Evolutionary conservation across 2,113 vertebrate species (phyloP).

Genomic region (Callipepla californica): DNA sequence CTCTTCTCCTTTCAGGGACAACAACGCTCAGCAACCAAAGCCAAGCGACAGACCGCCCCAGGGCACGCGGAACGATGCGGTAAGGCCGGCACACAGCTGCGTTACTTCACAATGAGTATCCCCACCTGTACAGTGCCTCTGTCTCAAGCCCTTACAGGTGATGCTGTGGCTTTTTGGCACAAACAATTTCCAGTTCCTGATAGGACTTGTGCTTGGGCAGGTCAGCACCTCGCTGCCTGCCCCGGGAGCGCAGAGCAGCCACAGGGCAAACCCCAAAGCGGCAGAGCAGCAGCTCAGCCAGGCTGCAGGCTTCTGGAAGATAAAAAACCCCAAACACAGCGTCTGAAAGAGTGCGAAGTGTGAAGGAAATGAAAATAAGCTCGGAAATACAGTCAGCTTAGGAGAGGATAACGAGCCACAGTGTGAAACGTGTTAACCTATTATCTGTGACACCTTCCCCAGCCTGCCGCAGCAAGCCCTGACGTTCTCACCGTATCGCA

Average conservation of each 20-base stretch:
- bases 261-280: background rate
- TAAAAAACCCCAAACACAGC: background rate
- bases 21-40: constrained; percentile 27
- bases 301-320: background rate
- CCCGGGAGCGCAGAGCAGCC: background rate
- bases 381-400: background rate
- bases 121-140: background rate
- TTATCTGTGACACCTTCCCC: background rate
- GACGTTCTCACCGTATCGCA: constrained; percentile 44
- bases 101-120: background rate
- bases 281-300: background rate
- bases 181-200: background rate
- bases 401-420: background rate
- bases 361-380: background rate
- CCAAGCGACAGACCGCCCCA: background rate
- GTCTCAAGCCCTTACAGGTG: rapidly evolving
- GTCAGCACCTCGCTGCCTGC: background rate
- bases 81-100: background rate
- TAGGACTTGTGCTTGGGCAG: background rate
- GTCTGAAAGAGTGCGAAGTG: background rate
- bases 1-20: constrained; percentile 38
- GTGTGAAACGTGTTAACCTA: background rate
- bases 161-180: background rate
- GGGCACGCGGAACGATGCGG: background rate
- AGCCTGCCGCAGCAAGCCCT: background rate